Percentiles rank a stretch among this genome's conserved stretches.
These are phyloP conservation scores for Ciona savignyi DNA, from an alignment of 23 tunicate species.

Conservation along the genomic window DNA sequence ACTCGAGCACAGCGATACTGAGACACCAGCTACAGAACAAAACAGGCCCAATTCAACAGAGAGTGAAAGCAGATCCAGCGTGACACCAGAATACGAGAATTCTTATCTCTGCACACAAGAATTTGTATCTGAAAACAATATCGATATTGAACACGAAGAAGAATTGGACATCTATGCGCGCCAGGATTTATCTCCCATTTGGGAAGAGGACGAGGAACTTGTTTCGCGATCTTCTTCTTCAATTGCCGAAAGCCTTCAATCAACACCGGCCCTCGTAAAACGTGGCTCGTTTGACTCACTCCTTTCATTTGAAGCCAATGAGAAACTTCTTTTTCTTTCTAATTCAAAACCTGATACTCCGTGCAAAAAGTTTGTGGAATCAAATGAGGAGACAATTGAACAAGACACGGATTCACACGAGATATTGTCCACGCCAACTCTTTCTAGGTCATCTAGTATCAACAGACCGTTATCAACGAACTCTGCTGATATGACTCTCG, in stretches of 20 bases:
- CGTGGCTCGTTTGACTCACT: conserved; percentile 60
- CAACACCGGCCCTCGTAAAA: not conserved
- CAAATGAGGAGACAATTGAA: not conserved
- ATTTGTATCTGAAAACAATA: not conserved
- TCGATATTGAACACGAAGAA: not conserved
- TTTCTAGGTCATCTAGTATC: conserved; percentile 15
- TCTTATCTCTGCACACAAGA: not conserved
- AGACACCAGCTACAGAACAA: not conserved
- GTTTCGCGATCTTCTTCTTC: conserved; percentile 16
- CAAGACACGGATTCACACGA: not conserved
- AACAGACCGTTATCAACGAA: conserved; percentile 26
- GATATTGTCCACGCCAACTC: not conserved
- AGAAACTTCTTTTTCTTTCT: conserved; percentile 30
- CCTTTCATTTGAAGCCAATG: conserved; percentile 81
- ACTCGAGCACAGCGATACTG: not conserved
- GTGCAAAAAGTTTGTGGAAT: not conserved
- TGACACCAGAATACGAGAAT: not conserved
- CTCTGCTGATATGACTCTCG: too few species aligned
- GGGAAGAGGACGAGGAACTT: conserved; percentile 53
- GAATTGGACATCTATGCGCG: conserved; percentile 4
- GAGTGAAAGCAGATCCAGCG: not conserved
- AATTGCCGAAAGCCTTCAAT: not conserved
- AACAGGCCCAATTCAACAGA: not conserved
- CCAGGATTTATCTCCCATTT: conserved; percentile 51
- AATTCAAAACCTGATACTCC: not conserved